Conservation (phyloP, 1,140 invertebrate species). For the Ceratitis capitata region DNA sequence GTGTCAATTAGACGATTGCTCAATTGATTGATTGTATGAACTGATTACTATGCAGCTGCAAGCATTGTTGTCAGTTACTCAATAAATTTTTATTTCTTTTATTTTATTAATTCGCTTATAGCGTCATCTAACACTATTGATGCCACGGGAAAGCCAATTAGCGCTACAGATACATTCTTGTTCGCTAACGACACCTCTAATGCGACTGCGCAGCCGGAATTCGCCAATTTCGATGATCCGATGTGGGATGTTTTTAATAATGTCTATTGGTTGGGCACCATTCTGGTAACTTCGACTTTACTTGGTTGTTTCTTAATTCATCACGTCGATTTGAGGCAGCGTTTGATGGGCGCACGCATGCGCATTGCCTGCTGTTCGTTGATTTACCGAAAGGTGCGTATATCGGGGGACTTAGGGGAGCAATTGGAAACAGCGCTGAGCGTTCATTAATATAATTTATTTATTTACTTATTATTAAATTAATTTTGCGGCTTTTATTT, state of each 20-base stretch:
- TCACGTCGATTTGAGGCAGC: conserved; percentile 62
- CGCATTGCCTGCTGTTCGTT: conserved; percentile 71
- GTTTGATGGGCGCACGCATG: conserved; percentile 65
- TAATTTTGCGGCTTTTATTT: no score
- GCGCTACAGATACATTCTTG: not conserved
- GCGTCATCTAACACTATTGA: conserved; percentile 1
- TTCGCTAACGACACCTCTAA: not conserved
- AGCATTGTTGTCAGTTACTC: not conserved
- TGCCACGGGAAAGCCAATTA: not conserved
- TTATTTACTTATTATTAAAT: no score
- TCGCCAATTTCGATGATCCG: not conserved
- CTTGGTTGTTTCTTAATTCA: conserved; percentile 61
- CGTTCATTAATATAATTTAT: no score
- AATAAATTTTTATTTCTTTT: conserved; percentile 20
- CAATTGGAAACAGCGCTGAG: no score
- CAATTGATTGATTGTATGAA: conserved; percentile 9
- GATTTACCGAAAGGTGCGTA: conserved; percentile 70
- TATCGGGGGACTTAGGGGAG: no score
- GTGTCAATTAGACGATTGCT: not conserved
- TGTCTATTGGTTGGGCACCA: conserved; percentile 50
- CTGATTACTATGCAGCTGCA: not conserved
- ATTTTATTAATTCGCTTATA: not conserved
- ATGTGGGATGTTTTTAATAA: conserved; percentile 50
- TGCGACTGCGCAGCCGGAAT: not conserved
- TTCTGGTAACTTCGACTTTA: conserved; percentile 57